Evolutionary conservation across 2,888 invertebrate genomes (phyloP), one percentile per base, ranked within the genome.

Genomic region (Mimachlamys varia): DNA sequence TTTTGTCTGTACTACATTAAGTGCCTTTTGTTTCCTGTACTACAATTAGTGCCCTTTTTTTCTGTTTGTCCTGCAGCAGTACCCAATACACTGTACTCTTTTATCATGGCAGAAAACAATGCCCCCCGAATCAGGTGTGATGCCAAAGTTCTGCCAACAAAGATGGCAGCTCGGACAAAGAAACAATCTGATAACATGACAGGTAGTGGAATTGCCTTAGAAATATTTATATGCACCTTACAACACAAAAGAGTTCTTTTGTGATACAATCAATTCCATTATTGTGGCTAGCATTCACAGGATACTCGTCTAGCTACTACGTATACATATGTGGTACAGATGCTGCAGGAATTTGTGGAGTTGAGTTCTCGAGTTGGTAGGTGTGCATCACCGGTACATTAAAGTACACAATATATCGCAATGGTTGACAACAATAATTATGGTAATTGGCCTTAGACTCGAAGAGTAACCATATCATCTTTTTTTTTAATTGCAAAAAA

Each of bases 181-280:
- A 12, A 76, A 76, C 76, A 27, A 76, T 76, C 76, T 33, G 76
- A 76, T 76, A 76, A 76, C 33, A 76, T 33, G 33, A 76, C 33
- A 76, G 76, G 76, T 33, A 76, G 76, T 76, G 10, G 15, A 62
- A 62, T 15, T 62, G 62, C 22, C 10, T 10, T 15, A 76, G 76
- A 33, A 76, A 76, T 33, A 33, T 76, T 33, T 76, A 17, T 76
- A 76, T 76, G 33, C 33, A 76, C 76, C 76, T 76, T 76, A 76
- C 76, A 76, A 5, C 27, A 27, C 76, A 76, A 33, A 76, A 76
- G 76, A 76, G 76, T 76, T 76, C 76, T 76, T 76, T 76, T 76
- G 76, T 0, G 33, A 76, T 76, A 76, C 13, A 33, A 76, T 76
- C 76, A 27, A 12, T 76, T 33, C 7, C 76, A 76, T 76, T 33